Conservation (phyloP, 1,140 invertebrate genomes). For the Hypsibius dujardini region DNA sequence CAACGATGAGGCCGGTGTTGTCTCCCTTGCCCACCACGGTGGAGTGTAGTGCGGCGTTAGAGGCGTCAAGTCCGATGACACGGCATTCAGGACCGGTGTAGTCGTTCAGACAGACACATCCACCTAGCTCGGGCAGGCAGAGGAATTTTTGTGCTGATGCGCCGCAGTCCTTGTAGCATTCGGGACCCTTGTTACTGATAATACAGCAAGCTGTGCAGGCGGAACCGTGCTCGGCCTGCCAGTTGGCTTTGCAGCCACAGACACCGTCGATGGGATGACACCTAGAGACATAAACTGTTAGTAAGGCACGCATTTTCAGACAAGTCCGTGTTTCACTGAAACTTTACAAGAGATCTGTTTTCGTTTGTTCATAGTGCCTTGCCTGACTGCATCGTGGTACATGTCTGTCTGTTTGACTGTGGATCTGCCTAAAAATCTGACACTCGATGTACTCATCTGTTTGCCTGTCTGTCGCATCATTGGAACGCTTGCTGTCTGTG, state of each 20-base stretch:
- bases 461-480: too few species aligned
- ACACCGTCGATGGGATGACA: slow-evolving; percentile 1
- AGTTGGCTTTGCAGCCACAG: background rate
- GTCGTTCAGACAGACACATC: background rate
- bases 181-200: background rate
- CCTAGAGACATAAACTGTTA: background rate
- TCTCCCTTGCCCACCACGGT: background rate
- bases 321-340: too few species aligned
- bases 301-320: too few species aligned
- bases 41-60: background rate
- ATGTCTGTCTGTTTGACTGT: too few species aligned
- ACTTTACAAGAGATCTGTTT: background rate
- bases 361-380: too few species aligned
- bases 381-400: too few species aligned
- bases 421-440: too few species aligned
- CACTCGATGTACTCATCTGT: too few species aligned
- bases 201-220: background rate
- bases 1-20: slow-evolving; percentile 15
- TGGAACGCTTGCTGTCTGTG: too few species aligned
- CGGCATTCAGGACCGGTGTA: background rate
- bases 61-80: background rate
- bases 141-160: background rate
- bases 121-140: background rate
- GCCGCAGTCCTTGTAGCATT: background rate
- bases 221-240: background rate